Conservation (phyloP, 2,113 vertebrate genomes). For the Gulo gulo region DNA sequence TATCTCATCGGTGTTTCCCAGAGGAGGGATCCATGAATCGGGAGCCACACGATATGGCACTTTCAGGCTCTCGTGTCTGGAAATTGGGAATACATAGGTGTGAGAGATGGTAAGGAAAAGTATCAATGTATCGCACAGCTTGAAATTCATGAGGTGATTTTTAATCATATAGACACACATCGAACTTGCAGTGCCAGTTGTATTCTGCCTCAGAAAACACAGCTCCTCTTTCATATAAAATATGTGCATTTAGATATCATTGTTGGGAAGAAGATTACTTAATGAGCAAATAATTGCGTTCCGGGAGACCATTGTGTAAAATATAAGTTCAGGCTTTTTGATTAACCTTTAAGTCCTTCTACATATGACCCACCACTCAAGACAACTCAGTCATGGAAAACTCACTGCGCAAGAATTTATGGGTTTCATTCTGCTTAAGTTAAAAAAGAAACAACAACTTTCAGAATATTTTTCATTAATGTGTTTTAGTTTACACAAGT, state of each 20-base stretch:
- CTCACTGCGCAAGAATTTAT: not conserved
- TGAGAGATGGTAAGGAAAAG: not conserved
- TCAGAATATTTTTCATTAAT: not conserved
- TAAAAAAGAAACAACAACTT: not conserved
- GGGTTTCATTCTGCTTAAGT: not conserved
- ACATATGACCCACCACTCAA: not conserved
- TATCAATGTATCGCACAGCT: not conserved
- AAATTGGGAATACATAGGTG: not conserved
- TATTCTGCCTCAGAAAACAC: not conserved
- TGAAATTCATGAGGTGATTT: not conserved
- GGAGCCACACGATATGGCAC: fast-evolving
- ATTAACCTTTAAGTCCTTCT: not conserved
- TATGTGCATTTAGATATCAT: not conserved
- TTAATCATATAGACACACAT: not conserved
- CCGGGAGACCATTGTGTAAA: not conserved
- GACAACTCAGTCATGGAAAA: not conserved
- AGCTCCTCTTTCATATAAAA: not conserved
- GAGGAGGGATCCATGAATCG: not conserved
- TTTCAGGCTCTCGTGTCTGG: not conserved
- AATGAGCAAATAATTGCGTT: not conserved
- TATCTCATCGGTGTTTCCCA: not conserved
- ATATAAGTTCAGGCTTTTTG: not conserved
- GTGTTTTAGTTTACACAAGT: not conserved
- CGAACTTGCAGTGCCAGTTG: not conserved
- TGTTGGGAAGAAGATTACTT: not conserved